Percentiles rank a stretch among this genome's conserved stretches.
Evolutionary conservation across 2,888 invertebrate genomes (phyloP).

Genomic region (Trimorus sp.): DNA sequence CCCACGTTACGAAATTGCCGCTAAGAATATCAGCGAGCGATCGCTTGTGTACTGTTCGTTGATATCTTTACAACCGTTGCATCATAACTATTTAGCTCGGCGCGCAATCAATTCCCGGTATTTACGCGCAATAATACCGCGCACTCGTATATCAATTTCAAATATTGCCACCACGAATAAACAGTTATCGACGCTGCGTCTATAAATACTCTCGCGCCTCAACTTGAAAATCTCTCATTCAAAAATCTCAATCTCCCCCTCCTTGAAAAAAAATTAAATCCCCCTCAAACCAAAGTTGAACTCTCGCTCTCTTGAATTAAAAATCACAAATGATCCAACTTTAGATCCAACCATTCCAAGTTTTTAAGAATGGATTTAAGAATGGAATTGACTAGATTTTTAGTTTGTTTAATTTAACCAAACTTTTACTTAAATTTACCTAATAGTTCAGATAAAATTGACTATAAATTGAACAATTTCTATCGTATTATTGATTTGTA

Average conservation of each 20-base stretch:
- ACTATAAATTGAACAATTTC: no score
- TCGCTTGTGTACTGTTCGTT: slow-evolving; percentile 10
- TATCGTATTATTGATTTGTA: no score
- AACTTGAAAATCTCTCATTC: slow-evolving; percentile 22
- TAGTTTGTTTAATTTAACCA: no score
- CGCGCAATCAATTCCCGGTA: slow-evolving; percentile 43
- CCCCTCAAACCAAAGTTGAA: slow-evolving; percentile 72
- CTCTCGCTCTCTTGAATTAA: slow-evolving; percentile 70
- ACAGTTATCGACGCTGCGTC: slow-evolving; percentile 36
- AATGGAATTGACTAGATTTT: no score
- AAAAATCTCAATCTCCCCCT: no score
- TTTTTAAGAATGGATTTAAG: no score
- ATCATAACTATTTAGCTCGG: slow-evolving; percentile 49
- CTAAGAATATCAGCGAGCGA: no score
- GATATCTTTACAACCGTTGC: slow-evolving; percentile 44
- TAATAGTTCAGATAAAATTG: no score
- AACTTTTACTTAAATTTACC: no score
- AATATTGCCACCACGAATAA: slow-evolving; percentile 50
- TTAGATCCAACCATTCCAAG: no score
- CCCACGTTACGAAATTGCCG: slow-evolving; percentile 2
- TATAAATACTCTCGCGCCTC: slow-evolving; percentile 38
- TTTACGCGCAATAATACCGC: slow-evolving; percentile 48
- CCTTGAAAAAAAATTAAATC: slow-evolving; percentile 8
- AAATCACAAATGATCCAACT: no score
- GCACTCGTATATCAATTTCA: slow-evolving; percentile 54